Base-by-base conservation (phyloP, 2,888 invertebrate genomes). In the Chorisops tibialis region DNA sequence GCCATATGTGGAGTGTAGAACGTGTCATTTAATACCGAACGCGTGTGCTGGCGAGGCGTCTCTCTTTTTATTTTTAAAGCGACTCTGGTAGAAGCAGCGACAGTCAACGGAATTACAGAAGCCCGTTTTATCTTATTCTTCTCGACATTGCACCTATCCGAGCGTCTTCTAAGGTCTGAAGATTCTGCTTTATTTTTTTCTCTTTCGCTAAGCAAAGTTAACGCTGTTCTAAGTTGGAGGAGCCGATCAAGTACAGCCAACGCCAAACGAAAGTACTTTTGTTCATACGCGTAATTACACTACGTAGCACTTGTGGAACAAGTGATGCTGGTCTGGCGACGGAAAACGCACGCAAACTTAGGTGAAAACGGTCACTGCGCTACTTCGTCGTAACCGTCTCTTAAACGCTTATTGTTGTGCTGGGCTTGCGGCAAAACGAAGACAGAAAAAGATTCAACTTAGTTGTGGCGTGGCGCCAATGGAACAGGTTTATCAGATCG, bases 1-100 rank as follows among this genome's bases (percentile, higher is more conserved):
- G 16, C 49, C 49, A 50, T 50, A 50, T 30, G 49, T 50, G 49
- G 35, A 50, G 49, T 30, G 49, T 30, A 50, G 49, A 50, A 50
- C 49, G 14, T 30, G 49, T 50, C 35, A 50, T 50, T 50, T 50
- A 50, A 30, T 50, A 50, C 49, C 30, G 30, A 50, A 50, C 24
- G 49, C 49, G 49, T 50, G 49, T 50, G 49, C 49, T 35, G 49
- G 16, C 16, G 30, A 24, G 14, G n/a, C 16, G 12, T 48, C 48
- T n/a, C 30, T 30, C 30, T 30, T 30, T 30, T 30, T 30, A 9
- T 30, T 30, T 30, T 30, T 30, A 30, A 7, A 30, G 30, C 30
- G 30, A 30, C 9, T 9, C 3, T 30, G 30, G 30, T 30, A 9
- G 30, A 30, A 30, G 30, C 30, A 30, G 30, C 30, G 30, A 9